Conservation (phyloP, 2,888 invertebrate genomes). For the Trichogramma evanescens region DNA sequence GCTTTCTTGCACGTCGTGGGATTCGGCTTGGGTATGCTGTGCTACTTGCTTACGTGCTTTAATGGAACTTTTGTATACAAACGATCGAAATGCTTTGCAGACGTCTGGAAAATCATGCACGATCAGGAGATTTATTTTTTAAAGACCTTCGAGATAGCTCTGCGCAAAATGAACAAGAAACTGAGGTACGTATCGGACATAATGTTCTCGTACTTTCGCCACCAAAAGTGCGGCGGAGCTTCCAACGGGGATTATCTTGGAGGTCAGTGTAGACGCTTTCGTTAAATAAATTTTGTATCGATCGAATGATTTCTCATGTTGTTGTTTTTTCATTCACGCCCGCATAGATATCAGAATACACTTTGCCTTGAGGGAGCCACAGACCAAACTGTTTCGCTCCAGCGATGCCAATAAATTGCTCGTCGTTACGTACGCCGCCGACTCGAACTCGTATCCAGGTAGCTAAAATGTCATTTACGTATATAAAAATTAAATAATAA, state of each 20-base stretch:
- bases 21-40: conserved; percentile 48
- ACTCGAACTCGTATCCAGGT: conserved; percentile 62
- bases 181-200: conserved; percentile 56
- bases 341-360: conserved; percentile 42
- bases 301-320: neutral
- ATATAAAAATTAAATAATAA: neutral
- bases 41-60: conserved; percentile 10
- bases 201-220: conserved; percentile 60
- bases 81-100: conserved; percentile 32
- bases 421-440: conserved; percentile 66
- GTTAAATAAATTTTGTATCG: neutral
- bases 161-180: conserved; percentile 49
- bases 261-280: conserved; percentile 26
- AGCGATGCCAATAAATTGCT: conserved; percentile 46
- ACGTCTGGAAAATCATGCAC: conserved; percentile 58
- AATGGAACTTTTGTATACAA: neutral
- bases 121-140: conserved; percentile 61
- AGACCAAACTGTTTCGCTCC: conserved; percentile 35
- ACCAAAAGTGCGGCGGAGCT: conserved; percentile 48
- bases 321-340: neutral
- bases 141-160: conserved; percentile 57
- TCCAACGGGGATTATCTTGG: conserved; percentile 47
- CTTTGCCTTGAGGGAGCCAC: conserved; percentile 41
- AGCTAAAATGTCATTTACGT: neutral
- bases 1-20: conserved; percentile 64